phyloP scores from a whole-genome alignment of 2,797 vertebrate genomes.

The Coranthus polyacanthus region DNA sequence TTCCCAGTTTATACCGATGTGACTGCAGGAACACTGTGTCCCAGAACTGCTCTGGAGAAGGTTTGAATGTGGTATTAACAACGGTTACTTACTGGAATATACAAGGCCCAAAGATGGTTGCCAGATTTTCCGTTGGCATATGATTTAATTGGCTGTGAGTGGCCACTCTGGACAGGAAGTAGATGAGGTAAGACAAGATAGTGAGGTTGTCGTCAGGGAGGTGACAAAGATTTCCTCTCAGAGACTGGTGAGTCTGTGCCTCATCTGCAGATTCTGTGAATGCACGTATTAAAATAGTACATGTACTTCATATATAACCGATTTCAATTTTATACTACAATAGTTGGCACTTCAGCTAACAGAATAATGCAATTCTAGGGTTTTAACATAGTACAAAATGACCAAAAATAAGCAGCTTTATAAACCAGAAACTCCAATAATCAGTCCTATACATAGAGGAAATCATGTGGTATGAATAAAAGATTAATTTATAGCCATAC shows the following conservation, averaged over 20 bases:
- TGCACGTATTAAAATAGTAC: not conserved
- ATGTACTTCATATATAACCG: not conserved
- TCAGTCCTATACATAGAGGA: too few relatives aligned
- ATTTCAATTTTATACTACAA: too few relatives aligned
- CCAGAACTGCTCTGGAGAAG: slow-evolving; percentile 10
- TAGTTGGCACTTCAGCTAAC: too few relatives aligned
- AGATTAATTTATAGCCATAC: too few relatives aligned
- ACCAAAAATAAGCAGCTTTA: too few relatives aligned
- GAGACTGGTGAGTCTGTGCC: slow-evolving; percentile 60
- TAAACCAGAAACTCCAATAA: too few relatives aligned
- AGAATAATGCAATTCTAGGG: too few relatives aligned
- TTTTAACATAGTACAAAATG: too few relatives aligned
- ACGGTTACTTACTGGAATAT: slow-evolving; percentile 85
- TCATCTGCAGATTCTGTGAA: slow-evolving; percentile 54
- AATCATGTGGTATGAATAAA: too few relatives aligned
- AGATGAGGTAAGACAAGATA: slow-evolving; percentile 83
- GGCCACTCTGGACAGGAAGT: slow-evolving; percentile 85
- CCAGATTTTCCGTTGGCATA: slow-evolving; percentile 88
- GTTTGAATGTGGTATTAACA: slow-evolving; percentile 24
- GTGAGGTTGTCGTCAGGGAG: slow-evolving; percentile 80
- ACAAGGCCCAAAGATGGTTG: slow-evolving; percentile 86
- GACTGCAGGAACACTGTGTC: not conserved
- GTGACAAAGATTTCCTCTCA: slow-evolving; percentile 75
- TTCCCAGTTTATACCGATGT: not conserved
- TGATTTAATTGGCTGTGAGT: slow-evolving; percentile 83